Conservation (phyloP, 1,140 invertebrate genomes). For the Drosophila virilis region DNA sequence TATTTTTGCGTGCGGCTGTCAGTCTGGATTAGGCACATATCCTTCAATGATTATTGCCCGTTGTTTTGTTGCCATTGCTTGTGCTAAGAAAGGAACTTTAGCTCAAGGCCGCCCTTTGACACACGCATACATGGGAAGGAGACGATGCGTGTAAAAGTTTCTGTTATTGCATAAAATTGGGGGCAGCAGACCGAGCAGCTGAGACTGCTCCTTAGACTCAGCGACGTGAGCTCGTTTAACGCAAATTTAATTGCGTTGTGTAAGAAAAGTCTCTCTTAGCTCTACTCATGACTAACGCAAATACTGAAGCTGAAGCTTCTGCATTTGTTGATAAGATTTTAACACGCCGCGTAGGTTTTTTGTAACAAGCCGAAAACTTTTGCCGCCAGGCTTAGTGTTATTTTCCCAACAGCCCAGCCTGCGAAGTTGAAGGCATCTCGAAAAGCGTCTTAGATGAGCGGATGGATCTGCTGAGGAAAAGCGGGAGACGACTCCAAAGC, state of each 20-base stretch:
- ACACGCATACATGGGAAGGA: slow-evolving; percentile 59
- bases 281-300: slow-evolving; percentile 74
- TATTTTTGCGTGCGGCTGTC: too few species aligned
- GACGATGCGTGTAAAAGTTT: slow-evolving; percentile 78
- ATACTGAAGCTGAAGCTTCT: slow-evolving; percentile 16
- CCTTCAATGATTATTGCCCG: slow-evolving; percentile 54
- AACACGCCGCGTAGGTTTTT: slow-evolving; percentile 74
- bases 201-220: too few species aligned
- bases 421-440: slow-evolving; percentile 51
- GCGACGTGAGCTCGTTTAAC: slow-evolving; percentile 78
- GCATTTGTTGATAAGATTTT: slow-evolving; percentile 78
- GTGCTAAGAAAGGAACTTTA: slow-evolving; percentile 48
- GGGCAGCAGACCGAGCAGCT: slow-evolving; percentile 29
- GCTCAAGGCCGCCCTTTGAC: slow-evolving; percentile 69
- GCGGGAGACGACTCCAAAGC: slow-evolving; percentile 5
- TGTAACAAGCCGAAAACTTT: slow-evolving; percentile 68
- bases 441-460: slow-evolving; percentile 38
- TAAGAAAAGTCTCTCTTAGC: slow-evolving; percentile 47
- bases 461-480: not conserved
- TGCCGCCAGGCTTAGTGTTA: slow-evolving; percentile 35
- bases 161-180: slow-evolving; percentile 74
- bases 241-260: slow-evolving; percentile 76
- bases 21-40: slow-evolving; percentile 69
- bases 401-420: slow-evolving; percentile 39
- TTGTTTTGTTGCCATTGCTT: slow-evolving; percentile 60